A percentile compares a stretch with the other conserved stretches of the same genome.
phyloP scores from a whole-genome alignment of 2,888 invertebrate species.

The Nowickia ferox region DNA sequence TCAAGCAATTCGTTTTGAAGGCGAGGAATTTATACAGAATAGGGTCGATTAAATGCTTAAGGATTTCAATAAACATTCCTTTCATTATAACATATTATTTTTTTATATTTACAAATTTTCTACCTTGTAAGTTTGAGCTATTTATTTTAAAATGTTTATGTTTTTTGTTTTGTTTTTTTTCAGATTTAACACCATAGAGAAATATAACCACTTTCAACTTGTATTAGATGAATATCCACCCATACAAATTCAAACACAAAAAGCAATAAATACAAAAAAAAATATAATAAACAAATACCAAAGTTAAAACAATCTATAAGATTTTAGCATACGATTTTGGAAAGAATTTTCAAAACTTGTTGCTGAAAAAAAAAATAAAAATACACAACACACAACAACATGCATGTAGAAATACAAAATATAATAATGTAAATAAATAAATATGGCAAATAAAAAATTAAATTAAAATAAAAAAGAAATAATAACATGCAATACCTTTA shows the following conservation, averaged over 20 bases:
- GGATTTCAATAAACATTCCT: neutral
- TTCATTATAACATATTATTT: constrained; percentile 1
- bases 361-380: constrained; percentile 73
- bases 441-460: constrained; percentile 43
- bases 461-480: constrained; percentile 23
- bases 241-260: constrained; percentile 46
- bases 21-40: neutral
- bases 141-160: constrained; percentile 30
- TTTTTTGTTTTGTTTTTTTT: constrained; percentile 29
- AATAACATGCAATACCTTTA: constrained; percentile 61
- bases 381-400: constrained; percentile 62
- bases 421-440: constrained; percentile 30
- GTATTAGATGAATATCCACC: constrained; percentile 40
- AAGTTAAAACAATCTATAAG: constrained; percentile 53
- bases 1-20: no score
- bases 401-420: constrained; percentile 50
- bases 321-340: constrained; percentile 77
- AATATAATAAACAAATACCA: constrained; percentile 65
- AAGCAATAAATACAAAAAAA: constrained; percentile 31
- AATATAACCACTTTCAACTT: constrained; percentile 31
- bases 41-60: neutral
- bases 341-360: constrained; percentile 77
- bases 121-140: neutral
- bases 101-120: constrained; percentile 12
- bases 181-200: constrained; percentile 55